Base-by-base conservation (phyloP, 1,140 invertebrate species). In the Drosophila orena region DNA sequence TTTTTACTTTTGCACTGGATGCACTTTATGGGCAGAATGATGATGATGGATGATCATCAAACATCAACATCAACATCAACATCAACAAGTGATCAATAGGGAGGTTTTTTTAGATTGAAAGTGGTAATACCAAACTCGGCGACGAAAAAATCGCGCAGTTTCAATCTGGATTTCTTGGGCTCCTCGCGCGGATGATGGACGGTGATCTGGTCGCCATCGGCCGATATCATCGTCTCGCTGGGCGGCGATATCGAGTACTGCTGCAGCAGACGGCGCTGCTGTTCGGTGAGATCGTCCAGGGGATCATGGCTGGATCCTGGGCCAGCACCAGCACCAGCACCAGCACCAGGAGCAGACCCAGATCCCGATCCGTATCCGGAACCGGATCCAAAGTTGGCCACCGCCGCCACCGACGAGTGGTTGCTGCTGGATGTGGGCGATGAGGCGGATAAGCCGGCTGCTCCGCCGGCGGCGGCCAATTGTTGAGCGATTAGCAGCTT, bases 131-230 rank as follows among this genome's bases (percentile, higher is more conserved):
- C 91, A 69, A 92, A 92, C 81, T 92, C 91, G 66, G 91, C 88
- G 62, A 92, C 90, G 77, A 92, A 91, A 75, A 91, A 92, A 91
- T 93, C 93, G 54, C 89, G 77, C 50, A 91, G 72, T 81, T 91
- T 91, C 77, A 89, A 85, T 70, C 81, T 54, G 17, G 91, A 91
- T 79, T 90, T 90, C 59, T 90, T 92, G 38, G 86, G 86, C 75
- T 91, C 84, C 74, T 91, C 83, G 38, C 83, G 77, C 54, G 86
- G 80, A 81, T 91, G 89, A 91, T 92, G 91, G 56, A 92, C 85
- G 60, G 91, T 92, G 72, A 92, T 91, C 38, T 92, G 91, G 79
- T 92, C 91, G 38, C 91, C 91, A 65, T 92, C 91, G 46, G 89
- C 91, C 60, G 91, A 92, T 60, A 92, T 88, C 58, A 91, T 75